phyloP scores from a whole-genome alignment of 2,113 vertebrate genomes.

The rat (Rattus norvegicus) region DNA sequence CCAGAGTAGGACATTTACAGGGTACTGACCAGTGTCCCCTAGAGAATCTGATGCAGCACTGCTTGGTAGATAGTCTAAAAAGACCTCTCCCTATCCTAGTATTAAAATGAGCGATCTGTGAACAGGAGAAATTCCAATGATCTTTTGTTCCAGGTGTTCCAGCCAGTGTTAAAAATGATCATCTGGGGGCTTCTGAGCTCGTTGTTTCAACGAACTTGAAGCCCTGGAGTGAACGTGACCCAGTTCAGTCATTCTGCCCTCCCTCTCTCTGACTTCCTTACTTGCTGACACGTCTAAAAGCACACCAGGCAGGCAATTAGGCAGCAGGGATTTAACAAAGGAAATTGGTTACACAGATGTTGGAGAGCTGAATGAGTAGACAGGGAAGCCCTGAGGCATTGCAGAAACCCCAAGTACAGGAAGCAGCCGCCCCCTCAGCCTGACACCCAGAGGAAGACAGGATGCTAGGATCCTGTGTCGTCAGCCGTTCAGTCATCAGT shows the following conservation, averaged over 20 bases:
- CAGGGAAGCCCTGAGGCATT: neutral
- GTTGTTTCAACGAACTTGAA: neutral
- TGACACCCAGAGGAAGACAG: neutral
- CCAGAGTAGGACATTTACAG: neutral
- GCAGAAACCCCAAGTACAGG: neutral
- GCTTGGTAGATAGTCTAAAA: neutral
- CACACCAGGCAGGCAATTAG: neutral
- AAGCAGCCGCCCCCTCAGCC: slow-evolving; percentile 1
- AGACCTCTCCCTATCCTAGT: neutral
- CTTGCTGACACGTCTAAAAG: neutral
- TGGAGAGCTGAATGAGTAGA: neutral
- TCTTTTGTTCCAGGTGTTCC: neutral
- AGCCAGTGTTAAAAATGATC: neutral
- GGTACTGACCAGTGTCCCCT: too few relatives aligned
- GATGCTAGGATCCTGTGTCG: neutral
- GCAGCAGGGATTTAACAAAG: neutral
- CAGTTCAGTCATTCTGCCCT: neutral
- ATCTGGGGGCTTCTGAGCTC: neutral
- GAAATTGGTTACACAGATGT: neutral
- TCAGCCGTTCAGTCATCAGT: neutral
- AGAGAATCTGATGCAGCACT: neutral
- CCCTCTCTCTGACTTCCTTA: neutral
- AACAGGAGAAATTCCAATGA: neutral
- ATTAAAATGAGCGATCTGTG: neutral
- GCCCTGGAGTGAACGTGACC: neutral